Conservation (phyloP, 2,888 invertebrate genomes). For the Nomada lathburiana region DNA sequence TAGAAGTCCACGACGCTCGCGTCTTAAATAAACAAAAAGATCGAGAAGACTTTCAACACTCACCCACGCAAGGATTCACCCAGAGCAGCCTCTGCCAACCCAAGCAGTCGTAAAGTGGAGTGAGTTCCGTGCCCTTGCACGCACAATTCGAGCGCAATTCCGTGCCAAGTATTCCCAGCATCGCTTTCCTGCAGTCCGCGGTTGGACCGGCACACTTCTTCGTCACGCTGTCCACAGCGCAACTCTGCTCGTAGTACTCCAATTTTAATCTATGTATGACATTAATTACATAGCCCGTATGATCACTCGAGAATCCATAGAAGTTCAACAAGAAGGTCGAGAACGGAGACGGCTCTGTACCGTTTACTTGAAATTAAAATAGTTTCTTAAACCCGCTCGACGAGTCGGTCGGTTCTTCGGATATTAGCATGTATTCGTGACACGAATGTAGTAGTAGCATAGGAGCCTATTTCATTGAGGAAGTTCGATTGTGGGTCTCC, state of each 20-base stretch:
- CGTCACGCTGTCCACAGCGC: slow-evolving; percentile 95
- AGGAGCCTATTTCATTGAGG: not conserved
- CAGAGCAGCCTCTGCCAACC: slow-evolving; percentile 96
- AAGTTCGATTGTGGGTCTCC: not conserved
- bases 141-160: slow-evolving; percentile 94
- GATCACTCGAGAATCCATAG: not conserved
- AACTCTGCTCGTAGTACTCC: slow-evolving; percentile 95
- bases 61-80: slow-evolving; percentile 97
- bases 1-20: too few species aligned
- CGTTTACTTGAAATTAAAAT: not conserved
- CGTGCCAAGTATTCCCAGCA: slow-evolving; percentile 95
- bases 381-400: not conserved
- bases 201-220: slow-evolving; percentile 95
- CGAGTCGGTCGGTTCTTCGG: not conserved
- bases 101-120: slow-evolving; percentile 93
- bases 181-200: slow-evolving; percentile 93
- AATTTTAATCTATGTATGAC: slow-evolving; percentile 88
- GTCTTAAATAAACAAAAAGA: not conserved
- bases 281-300: not conserved
- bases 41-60: slow-evolving; percentile 82
- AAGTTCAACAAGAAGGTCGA: not conserved
- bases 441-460: not conserved
- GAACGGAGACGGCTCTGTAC: not conserved
- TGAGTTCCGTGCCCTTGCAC: slow-evolving; percentile 94
- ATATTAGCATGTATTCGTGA: not conserved